Conservation (phyloP, 2,113 vertebrate genomes). For the Athene noctua region DNA sequence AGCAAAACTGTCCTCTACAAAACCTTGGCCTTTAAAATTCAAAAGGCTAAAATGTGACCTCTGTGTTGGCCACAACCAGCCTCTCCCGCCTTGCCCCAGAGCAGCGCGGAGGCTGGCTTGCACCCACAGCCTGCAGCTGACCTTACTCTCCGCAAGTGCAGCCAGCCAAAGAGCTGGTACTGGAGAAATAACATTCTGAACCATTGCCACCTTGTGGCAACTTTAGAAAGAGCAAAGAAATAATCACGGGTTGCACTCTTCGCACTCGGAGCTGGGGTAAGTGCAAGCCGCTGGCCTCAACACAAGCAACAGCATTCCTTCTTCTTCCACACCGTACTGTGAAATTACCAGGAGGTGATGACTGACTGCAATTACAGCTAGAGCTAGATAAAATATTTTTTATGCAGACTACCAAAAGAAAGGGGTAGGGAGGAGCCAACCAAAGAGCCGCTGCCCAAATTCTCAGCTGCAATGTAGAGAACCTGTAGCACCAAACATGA, state of each 20-base stretch:
- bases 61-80: not conserved
- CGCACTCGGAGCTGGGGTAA: accelerated
- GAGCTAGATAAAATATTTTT: not conserved
- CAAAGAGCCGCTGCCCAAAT: not conserved
- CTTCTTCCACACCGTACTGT: accelerated
- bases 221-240: not conserved
- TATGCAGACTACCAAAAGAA: not conserved
- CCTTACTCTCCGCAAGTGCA: accelerated
- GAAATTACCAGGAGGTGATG: not conserved
- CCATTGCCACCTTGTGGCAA: not conserved
- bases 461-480: no score
- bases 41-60: accelerated
- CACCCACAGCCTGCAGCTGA: not conserved
- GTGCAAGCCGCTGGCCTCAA: not conserved
- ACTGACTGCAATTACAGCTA: not conserved
- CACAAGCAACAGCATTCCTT: no score
- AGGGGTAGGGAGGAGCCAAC: not conserved
- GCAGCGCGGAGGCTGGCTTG: accelerated
- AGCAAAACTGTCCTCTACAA: not conserved
- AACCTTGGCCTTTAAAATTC: not conserved
- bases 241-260: accelerated
- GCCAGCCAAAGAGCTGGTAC: not conserved
- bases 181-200: not conserved
- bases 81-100: not conserved
- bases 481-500: not conserved